Percentiles rank a stretch among this genome's conserved stretches.
phyloP scores from a whole-genome alignment of 2,797 vertebrate genomes.

The Centroberyx gerrardi region DNA sequence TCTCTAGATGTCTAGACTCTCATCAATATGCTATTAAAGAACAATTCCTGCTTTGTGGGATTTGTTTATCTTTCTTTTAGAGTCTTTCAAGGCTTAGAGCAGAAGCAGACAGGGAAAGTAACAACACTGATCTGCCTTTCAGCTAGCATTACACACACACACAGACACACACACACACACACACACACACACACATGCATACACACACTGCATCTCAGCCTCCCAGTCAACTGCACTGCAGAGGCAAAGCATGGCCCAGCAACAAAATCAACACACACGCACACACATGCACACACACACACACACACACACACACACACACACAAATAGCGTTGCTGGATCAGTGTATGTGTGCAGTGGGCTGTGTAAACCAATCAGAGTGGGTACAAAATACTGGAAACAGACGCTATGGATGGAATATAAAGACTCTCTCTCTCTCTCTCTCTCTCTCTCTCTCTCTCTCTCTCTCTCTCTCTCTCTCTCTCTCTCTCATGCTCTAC shows the following conservation, averaged over 20 bases:
- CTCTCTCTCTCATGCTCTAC: background rate
- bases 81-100: background rate
- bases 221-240: no score
- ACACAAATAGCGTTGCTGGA: conserved; percentile 43
- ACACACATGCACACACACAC: background rate
- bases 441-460: no score
- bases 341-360: conserved; percentile 24
- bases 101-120: no score
- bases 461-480: background rate
- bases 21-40: conserved; percentile 17
- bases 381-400: conserved; percentile 45
- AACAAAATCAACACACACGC: background rate
- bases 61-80: conserved; percentile 6
- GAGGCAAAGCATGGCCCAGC: no score
- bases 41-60: conserved; percentile 18
- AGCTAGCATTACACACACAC: conserved; percentile 3
- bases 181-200: background rate
- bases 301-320: conserved; percentile 3
- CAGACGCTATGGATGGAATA: conserved; percentile 25
- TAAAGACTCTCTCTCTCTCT: no score
- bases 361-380: conserved; percentile 50
- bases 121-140: conserved; percentile 10
- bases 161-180: background rate
- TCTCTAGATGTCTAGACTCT: conserved; percentile 19
- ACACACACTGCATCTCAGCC: background rate